These are phyloP conservation scores for Taenioides sp. DNA, from an alignment of 2,797 vertebrate genomes.

Conservation along the genomic window DNA sequence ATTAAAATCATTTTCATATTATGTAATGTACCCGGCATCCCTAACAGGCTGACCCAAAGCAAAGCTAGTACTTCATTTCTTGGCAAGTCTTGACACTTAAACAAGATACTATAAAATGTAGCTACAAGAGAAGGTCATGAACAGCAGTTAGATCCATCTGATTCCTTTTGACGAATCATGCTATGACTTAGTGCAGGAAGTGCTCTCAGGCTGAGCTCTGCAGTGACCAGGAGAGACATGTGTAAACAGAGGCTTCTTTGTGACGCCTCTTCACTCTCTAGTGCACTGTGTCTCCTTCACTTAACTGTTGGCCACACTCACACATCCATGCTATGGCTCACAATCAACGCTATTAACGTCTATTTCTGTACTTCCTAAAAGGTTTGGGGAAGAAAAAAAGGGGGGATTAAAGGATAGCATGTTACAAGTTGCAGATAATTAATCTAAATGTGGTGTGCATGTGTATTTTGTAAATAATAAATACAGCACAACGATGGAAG, in stretches of 20 bases:
- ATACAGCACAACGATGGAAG: constrained; percentile 59
- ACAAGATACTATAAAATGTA: constrained; percentile 17
- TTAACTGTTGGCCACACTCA: constrained; percentile 41
- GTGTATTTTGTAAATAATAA: constrained; percentile 73
- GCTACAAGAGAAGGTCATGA: constrained; percentile 46
- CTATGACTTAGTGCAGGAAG: constrained; percentile 77
- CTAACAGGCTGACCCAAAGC: neutral
- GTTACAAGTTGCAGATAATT: constrained; percentile 16
- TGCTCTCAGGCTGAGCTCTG: constrained; percentile 72
- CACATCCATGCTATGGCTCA: neutral
- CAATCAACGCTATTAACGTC: constrained; percentile 3
- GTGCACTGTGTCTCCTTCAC: constrained; percentile 37
- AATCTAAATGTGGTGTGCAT: constrained; percentile 72
- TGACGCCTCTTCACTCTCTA: constrained; percentile 58
- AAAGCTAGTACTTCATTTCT: neutral
- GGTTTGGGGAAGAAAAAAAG: neutral
- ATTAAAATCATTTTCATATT: neutral
- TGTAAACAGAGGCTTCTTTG: constrained; percentile 79
- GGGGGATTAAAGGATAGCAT: constrained; percentile 6
- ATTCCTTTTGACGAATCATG: constrained; percentile 62
- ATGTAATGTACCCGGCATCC: neutral
- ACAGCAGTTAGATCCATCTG: constrained; percentile 35
- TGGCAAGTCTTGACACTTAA: constrained; percentile 27
- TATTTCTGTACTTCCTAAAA: constrained; percentile 5
- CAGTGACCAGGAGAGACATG: constrained; percentile 75